Percentiles rank a stretch among this genome's conserved stretches.
phyloP scores from a whole-genome alignment of 2,888 invertebrate species.

The Pseudoips prasinana region DNA sequence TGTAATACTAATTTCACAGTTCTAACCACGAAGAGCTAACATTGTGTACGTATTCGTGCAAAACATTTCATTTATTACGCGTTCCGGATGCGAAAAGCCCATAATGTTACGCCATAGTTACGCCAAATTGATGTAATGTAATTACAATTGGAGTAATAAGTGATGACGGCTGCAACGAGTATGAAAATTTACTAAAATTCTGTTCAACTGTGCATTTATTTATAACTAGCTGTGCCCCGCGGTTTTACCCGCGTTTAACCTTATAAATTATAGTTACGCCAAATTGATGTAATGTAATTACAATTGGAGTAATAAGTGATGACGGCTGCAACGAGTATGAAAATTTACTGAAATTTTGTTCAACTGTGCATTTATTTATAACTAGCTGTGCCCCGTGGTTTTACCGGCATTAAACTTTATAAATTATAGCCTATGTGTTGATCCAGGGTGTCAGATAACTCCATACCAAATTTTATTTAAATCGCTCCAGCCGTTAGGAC shows the following conservation, averaged over 20 bases:
- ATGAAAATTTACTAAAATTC: conserved; percentile 2
- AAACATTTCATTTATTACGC: conserved; percentile 31
- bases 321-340: conserved; percentile 8
- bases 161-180: conserved; percentile 14
- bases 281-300: conserved; percentile 27
- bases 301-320: conserved; percentile 18
- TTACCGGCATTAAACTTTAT: too few species aligned
- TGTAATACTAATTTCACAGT: conserved; percentile 5
- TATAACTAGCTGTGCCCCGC: too few species aligned
- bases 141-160: conserved; percentile 14
- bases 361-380: too few species aligned
- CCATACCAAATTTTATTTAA: too few species aligned
- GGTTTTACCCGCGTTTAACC: too few species aligned
- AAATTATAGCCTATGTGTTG: too few species aligned
- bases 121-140: conserved; percentile 27
- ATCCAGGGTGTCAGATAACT: too few species aligned
- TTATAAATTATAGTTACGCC: conserved; percentile 18
- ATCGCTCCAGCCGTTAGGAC: too few species aligned
- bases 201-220: too few species aligned
- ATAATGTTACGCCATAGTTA: conserved; percentile 32
- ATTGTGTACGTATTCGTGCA: conserved; percentile 15
- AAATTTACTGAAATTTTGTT: conserved; percentile 4
- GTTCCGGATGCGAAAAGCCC: conserved; percentile 34
- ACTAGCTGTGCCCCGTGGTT: too few species aligned
- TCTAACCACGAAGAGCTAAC: conserved; percentile 10